phyloP scores from a whole-genome alignment of 1,140 invertebrate species.

The Cotesia glomerata region DNA sequence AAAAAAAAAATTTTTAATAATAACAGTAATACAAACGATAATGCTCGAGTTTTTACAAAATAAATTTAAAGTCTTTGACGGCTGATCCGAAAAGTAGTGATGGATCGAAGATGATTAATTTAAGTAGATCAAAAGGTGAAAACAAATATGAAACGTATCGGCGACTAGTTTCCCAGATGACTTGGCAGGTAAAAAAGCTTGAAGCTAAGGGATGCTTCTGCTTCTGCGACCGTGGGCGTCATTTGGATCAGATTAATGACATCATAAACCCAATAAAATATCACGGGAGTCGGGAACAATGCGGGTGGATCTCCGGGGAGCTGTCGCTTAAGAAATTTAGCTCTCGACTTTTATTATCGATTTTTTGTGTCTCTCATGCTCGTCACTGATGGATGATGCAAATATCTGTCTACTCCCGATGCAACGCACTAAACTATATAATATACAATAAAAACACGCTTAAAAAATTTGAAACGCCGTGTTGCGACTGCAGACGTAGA shows the following conservation, averaged over 20 bases:
- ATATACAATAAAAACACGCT: too few species aligned
- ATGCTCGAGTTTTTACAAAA: too few species aligned
- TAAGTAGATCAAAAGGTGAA: too few species aligned
- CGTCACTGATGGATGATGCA: slow-evolving; percentile 57
- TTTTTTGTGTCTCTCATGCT: slow-evolving; percentile 10
- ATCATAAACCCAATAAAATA: slow-evolving; percentile 44
- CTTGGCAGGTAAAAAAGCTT: slow-evolving; percentile 18
- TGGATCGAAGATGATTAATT: too few species aligned
- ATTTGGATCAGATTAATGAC: slow-evolving; percentile 34
- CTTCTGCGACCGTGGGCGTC: background rate
- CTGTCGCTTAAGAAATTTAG: background rate
- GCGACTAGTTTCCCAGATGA: slow-evolving; percentile 24
- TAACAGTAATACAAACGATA: too few species aligned
- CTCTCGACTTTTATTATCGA: background rate
- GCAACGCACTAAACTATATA: slow-evolving; percentile 26
- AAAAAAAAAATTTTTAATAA: too few species aligned
- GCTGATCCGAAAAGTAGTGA: too few species aligned
- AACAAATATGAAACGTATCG: background rate
- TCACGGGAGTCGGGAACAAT: slow-evolving; percentile 30
- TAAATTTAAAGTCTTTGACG: background rate
- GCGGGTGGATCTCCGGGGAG: slow-evolving; percentile 31
- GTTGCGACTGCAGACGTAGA: background rate
- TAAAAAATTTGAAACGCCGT: slow-evolving; percentile 31
- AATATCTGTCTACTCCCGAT: slow-evolving; percentile 46
- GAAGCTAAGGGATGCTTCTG: background rate